phyloP scores from a whole-genome alignment of 2,888 invertebrate genomes.

The Xanthia togata region DNA sequence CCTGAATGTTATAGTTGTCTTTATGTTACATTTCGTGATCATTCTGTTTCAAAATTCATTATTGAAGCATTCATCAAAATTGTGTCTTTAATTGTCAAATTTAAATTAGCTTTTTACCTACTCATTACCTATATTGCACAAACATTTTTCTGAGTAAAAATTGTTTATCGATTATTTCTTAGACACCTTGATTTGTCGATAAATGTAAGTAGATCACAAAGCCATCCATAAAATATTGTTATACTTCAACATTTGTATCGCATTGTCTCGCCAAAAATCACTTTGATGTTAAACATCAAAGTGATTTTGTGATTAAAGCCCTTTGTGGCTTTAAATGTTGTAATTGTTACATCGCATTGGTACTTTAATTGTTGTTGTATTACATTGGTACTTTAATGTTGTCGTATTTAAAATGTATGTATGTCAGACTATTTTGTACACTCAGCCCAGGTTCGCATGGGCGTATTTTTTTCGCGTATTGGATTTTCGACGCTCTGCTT shows the following conservation, averaged over 20 bases:
- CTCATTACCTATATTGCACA: conserved; percentile 5
- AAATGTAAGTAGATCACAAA: conserved; percentile 2
- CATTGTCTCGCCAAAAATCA: neutral
- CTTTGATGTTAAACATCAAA: too few relatives aligned
- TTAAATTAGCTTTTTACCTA: neutral
- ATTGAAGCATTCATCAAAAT: neutral
- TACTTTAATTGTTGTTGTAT: conserved; percentile 12
- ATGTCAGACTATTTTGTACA: neutral
- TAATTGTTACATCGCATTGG: conserved; percentile 22
- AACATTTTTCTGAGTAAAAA: neutral
- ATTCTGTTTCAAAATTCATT: conserved; percentile 18
- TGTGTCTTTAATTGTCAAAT: neutral
- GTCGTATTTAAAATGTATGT: conserved; percentile 27
- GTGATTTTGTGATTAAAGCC: too few relatives aligned
- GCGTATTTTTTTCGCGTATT: too few relatives aligned
- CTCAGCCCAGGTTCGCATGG: too few relatives aligned
- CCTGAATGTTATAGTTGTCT: conserved; percentile 51
- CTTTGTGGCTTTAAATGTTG: conserved; percentile 19
- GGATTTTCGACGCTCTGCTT: too few relatives aligned
- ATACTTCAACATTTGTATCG: conserved; percentile 8
- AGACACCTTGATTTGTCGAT: neutral
- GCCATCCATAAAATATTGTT: conserved; percentile 1
- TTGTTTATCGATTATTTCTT: neutral
- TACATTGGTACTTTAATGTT: conserved; percentile 17
- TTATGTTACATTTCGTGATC: conserved; percentile 56